Evolutionary conservation across 2,113 vertebrate species (phyloP).

Genomic region (Gadus chalcogrammus): DNA sequence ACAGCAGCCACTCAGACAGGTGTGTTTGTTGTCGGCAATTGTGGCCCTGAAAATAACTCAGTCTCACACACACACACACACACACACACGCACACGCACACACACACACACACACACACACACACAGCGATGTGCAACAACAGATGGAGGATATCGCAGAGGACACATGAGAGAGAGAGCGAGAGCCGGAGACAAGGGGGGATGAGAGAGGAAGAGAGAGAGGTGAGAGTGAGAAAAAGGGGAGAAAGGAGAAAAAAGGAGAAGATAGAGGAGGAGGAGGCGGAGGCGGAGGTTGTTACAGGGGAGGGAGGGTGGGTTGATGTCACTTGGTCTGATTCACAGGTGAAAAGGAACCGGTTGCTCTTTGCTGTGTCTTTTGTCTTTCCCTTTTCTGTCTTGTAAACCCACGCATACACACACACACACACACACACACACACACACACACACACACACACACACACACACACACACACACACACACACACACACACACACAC

Average conservation of each 20-base stretch:
- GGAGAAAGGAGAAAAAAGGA: constrained; percentile 1
- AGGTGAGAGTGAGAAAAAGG: background rate
- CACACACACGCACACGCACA: constrained; percentile 24
- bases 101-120: constrained; percentile 32
- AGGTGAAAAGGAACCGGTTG: constrained; percentile 40
- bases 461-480: constrained; percentile 20
- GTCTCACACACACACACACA: constrained; percentile 31
- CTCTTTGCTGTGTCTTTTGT: constrained; percentile 36
- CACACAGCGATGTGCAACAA: constrained; percentile 33
- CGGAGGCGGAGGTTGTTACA: constrained; percentile 10
- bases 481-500: constrained; percentile 5
- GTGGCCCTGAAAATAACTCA: constrained; percentile 55
- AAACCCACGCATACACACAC: constrained; percentile 9
- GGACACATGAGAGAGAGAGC: constrained; percentile 4
- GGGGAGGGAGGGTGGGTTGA: background rate
- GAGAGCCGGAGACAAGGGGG: background rate
- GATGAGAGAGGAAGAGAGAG: constrained; percentile 13
- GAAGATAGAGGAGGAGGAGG: no score
- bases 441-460: constrained; percentile 13
- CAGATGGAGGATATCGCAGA: constrained; percentile 20
- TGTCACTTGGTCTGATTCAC: constrained; percentile 17
- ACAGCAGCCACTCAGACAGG: constrained; percentile 43
- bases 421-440: constrained; percentile 14
- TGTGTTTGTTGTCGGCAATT: constrained; percentile 48
- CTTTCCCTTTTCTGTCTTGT: constrained; percentile 4